phyloP scores from a whole-genome alignment of 2,888 invertebrate genomes.

The Pyrocoelia pectoralis region DNA sequence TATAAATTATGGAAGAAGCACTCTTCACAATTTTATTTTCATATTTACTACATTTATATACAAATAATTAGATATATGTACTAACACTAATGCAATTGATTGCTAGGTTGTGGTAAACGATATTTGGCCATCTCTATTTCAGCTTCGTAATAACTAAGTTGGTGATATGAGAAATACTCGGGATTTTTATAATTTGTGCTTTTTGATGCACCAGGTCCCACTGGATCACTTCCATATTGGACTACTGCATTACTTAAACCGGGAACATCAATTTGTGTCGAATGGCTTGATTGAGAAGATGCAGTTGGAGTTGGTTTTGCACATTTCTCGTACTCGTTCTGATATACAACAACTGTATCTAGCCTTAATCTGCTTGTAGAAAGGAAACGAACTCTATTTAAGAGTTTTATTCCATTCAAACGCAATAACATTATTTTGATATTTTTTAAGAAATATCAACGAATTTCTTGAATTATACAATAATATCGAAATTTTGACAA shows the following conservation, averaged over 20 bases:
- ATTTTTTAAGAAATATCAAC: too few relatives aligned
- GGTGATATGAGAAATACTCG: constrained; percentile 85
- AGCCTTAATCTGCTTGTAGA: background rate
- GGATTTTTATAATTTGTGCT: constrained; percentile 80
- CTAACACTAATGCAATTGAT: constrained; percentile 29
- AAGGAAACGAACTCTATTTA: background rate
- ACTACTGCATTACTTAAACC: constrained; percentile 72
- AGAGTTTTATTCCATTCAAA: background rate
- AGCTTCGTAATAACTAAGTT: constrained; percentile 80
- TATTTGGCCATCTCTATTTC: constrained; percentile 85
- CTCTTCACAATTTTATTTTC: too few relatives aligned
- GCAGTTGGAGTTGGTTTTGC: too few relatives aligned
- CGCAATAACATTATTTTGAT: background rate
- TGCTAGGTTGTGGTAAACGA: constrained; percentile 80
- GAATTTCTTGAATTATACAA: too few relatives aligned
- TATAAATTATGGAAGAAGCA: too few relatives aligned
- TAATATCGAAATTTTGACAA: too few relatives aligned
- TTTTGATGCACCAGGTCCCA: constrained; percentile 79
- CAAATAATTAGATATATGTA: too few relatives aligned
- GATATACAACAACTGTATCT: background rate
- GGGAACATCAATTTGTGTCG: constrained; percentile 61
- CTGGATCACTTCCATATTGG: constrained; percentile 63
- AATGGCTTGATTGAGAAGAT: background rate
- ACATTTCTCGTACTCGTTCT: too few relatives aligned
- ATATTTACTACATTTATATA: too few relatives aligned